These are phyloP conservation scores for Athalia cordata DNA, from an alignment of 2,888 invertebrate species.

Conservation along the genomic window DNA sequence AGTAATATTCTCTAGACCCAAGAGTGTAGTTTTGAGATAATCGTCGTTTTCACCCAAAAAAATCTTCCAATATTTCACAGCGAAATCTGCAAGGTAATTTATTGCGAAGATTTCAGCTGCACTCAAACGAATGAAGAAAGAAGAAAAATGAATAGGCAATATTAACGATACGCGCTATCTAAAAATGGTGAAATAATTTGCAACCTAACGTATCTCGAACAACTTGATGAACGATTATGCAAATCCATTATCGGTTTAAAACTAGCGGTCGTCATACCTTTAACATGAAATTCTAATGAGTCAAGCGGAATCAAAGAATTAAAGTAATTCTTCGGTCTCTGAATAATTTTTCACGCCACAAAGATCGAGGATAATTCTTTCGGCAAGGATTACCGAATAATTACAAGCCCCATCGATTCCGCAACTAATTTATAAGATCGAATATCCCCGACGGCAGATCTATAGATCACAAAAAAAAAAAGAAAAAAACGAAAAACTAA, in stretches of 20 bases:
- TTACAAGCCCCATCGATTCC: not conserved
- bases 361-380: not conserved
- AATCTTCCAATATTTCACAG: too few relatives aligned
- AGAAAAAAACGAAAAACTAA: too few relatives aligned
- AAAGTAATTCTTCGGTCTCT: constrained; percentile 6
- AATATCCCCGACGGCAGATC: not conserved
- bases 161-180: too few relatives aligned
- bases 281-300: not conserved
- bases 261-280: not conserved
- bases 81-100: not conserved
- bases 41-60: too few relatives aligned
- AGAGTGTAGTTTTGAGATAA: too few relatives aligned
- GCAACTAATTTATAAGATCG: not conserved
- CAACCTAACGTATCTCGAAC: not conserved
- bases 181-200: too few relatives aligned
- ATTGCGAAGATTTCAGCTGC: not conserved
- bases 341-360: not conserved
- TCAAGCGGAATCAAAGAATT: not conserved
- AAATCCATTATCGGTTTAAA: not conserved
- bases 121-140: too few relatives aligned
- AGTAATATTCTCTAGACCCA: too few relatives aligned
- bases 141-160: too few relatives aligned
- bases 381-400: not conserved
- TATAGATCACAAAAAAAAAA: too few relatives aligned
- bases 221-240: constrained; percentile 16